Base-by-base conservation (phyloP, 2,797 vertebrate species). In the Sparidentex hasta region DNA sequence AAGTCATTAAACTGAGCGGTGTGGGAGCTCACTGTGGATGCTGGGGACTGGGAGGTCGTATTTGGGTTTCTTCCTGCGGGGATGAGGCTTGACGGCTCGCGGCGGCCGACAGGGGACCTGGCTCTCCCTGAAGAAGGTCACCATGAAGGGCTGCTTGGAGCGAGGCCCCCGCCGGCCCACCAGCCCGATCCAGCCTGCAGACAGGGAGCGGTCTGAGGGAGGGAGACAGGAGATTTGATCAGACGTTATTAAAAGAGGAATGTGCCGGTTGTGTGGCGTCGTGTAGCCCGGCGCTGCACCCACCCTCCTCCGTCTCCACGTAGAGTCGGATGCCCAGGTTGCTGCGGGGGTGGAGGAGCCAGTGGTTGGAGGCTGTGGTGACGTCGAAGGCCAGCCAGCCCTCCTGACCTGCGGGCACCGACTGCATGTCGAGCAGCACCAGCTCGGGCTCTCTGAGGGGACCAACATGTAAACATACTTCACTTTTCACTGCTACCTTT, bases 131-230 rank as follows among this genome's bases (percentile, higher is more conserved):
- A 98, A 99, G 90, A 99, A 99, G 0, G 97, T 98, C 89, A 99
- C 98, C 97, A 99, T 96, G 91, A 99, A 99, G 47, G 98, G 98
- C 81, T 99, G 98, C 83, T 97, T 97, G 88, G 98, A 97, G 25
- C 95, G 96, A 0, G 97, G 97, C 0, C 97, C 98, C 0, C 93
- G 84, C 51, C 94, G 96, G 1, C 98, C 98, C 91, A 99, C 90
- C 87, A 99, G 74, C 71, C 98, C 98, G 0, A 96, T 97, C 29
- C 95, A 96, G 58, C 95, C 96, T 0, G 98, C 97, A 7, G 98
- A 97, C 1, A 98, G 87, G 0, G 97, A 97, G 83, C 92, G 96
- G 46, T 98, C 98, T 98, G 94, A 9, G 1, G 80, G 63, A n/a
- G 82, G 25, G 50, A 14, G 0, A 13, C 6, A 1, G 27, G 3